Conservation (phyloP, 2,797 vertebrate species). For the Pygocentrus nattereri region DNA sequence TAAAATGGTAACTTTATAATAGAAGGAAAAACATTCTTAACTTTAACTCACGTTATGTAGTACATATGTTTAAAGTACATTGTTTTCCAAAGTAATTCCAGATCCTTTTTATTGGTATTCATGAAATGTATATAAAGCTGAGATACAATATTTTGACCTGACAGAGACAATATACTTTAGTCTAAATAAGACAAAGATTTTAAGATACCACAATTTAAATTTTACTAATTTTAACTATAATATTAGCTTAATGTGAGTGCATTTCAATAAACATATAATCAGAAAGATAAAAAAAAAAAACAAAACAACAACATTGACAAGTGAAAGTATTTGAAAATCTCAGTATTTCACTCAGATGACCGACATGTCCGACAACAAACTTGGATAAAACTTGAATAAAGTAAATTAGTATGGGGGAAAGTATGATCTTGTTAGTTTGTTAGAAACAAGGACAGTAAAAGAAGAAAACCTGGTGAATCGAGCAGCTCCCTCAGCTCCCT, state of each 20-base stretch:
- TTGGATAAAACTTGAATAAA: no score
- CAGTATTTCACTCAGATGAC: background rate
- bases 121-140: no score
- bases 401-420: background rate
- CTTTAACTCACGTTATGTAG: no score
- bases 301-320: background rate
- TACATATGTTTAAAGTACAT: no score
- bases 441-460: conserved; percentile 38
- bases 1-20: background rate
- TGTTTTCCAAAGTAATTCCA: no score
- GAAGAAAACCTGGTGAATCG: conserved; percentile 44
- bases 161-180: no score
- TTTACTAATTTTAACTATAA: no score
- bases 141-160: no score
- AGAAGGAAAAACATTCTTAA: no score
- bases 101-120: no score
- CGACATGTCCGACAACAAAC: conserved; percentile 18
- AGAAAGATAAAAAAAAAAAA: background rate
- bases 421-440: conserved; percentile 36
- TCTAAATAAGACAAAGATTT: no score
- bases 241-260: background rate
- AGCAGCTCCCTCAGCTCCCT: conserved; percentile 51
- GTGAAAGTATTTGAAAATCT: background rate
- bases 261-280: background rate
- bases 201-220: no score